Evolutionary conservation across 2,113 vertebrate genomes (phyloP).

Genomic region (Pseudolaguvia tuberculata): DNA sequence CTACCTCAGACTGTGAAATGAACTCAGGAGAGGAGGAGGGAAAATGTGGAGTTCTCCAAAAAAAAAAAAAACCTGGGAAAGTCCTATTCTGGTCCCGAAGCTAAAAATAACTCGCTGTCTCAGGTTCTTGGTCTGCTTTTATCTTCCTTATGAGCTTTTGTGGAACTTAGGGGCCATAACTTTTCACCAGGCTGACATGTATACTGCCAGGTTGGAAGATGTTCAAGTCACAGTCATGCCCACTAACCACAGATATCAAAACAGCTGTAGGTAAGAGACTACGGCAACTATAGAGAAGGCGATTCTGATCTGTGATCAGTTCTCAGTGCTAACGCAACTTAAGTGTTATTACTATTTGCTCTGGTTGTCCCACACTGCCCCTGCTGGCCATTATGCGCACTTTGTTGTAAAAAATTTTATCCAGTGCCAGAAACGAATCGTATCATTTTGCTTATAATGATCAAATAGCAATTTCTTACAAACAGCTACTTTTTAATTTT

Average conservation of each 20-base stretch:
- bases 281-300: background rate
- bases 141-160: conserved; percentile 34
- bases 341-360: conserved; percentile 11
- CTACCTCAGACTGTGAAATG: conserved; percentile 29
- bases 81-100: conserved; percentile 34
- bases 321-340: background rate
- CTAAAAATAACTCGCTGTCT: conserved; percentile 45
- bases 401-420: conserved; percentile 16
- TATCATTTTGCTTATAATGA: conserved; percentile 2
- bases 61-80: conserved; percentile 37
- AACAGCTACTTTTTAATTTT: conserved; percentile 7
- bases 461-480: background rate
- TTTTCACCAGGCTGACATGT: conserved; percentile 42
- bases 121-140: conserved; percentile 32
- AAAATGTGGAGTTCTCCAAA: background rate
- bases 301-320: conserved; percentile 37
- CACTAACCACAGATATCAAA: conserved; percentile 32
- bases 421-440: background rate
- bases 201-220: conserved; percentile 22
- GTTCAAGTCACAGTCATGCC: conserved; percentile 26
- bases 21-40: conserved; percentile 4
- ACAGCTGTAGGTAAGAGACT: conserved; percentile 6
- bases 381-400: conserved; percentile 36
- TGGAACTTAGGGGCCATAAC: conserved; percentile 36
- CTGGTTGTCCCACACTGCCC: conserved; percentile 48